phyloP scores from a whole-genome alignment of 1,140 invertebrate species.

The Carcinoscorpius rotundicauda region DNA sequence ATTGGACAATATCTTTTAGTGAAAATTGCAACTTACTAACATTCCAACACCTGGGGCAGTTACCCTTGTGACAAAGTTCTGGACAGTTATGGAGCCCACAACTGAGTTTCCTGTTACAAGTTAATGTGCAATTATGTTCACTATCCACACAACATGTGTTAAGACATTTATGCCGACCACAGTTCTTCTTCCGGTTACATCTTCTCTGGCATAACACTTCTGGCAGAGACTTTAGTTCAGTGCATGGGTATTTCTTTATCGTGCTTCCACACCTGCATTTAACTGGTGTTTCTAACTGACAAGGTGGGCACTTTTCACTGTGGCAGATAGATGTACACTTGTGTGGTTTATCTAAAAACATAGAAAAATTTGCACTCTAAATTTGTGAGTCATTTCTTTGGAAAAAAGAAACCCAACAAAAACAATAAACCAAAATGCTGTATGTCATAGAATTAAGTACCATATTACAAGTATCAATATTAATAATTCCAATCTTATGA shows the following conservation, averaged over 20 bases:
- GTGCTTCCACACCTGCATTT: slow-evolving; percentile 84
- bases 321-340: slow-evolving; percentile 63
- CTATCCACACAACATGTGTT: slow-evolving; percentile 70
- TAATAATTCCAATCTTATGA: too few species aligned
- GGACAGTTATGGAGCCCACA: slow-evolving; percentile 83
- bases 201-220: slow-evolving; percentile 70
- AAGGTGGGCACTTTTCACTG: slow-evolving; percentile 64
- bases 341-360: slow-evolving; percentile 47
- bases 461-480: too few species aligned
- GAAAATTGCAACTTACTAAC: slow-evolving; percentile 47
- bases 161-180: slow-evolving; percentile 80
- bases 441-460: too few species aligned
- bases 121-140: slow-evolving; percentile 72
- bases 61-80: slow-evolving; percentile 72
- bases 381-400: too few species aligned
- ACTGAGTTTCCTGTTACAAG: slow-evolving; percentile 35
- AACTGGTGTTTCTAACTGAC: slow-evolving; percentile 58
- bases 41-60: slow-evolving; percentile 67
- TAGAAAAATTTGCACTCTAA: too few species aligned
- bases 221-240: slow-evolving; percentile 51
- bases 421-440: background rate
- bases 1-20: background rate
- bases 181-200: slow-evolving; percentile 75
- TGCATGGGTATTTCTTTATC: slow-evolving; percentile 66
- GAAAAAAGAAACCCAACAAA: slow-evolving; percentile 12